These are phyloP conservation scores for Phodopus roborovskii DNA, from an alignment of 2,113 vertebrate genomes.

Conservation along the genomic window DNA sequence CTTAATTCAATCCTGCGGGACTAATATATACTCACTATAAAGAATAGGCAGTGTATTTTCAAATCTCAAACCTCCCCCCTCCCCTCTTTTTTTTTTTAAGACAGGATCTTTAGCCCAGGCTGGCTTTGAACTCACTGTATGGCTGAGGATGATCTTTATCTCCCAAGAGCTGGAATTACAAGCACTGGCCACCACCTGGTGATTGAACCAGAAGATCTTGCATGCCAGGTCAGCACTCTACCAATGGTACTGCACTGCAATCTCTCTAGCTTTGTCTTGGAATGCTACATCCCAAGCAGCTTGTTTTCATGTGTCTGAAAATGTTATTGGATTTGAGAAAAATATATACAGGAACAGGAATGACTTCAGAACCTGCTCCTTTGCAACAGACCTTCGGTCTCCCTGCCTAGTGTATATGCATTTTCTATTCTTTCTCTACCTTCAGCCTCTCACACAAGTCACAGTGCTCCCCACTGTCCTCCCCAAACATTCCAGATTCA, in stretches of 20 bases:
- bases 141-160: background rate
- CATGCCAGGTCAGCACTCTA: background rate
- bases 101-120: background rate
- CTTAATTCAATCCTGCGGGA: conserved; percentile 31
- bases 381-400: background rate
- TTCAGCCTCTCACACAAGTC: background rate
- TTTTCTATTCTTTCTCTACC: background rate
- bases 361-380: background rate
- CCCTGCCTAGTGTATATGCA: background rate
- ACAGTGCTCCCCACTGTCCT: background rate
- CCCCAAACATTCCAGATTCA: accelerated
- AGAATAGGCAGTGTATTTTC: background rate
- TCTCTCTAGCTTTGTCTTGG: conserved; percentile 35
- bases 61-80: background rate
- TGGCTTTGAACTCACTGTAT: background rate
- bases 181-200: no score
- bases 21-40: background rate
- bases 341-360: background rate
- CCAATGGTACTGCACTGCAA: background rate
- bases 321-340: conserved; percentile 58
- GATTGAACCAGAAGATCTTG: background rate
- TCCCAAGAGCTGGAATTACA: background rate
- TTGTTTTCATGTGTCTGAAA: conserved; percentile 31
- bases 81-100: background rate
- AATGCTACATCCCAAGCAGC: conserved; percentile 47